Conservation (phyloP, 2,113 vertebrate genomes). For the Daphoenositta chrysoptera region DNA sequence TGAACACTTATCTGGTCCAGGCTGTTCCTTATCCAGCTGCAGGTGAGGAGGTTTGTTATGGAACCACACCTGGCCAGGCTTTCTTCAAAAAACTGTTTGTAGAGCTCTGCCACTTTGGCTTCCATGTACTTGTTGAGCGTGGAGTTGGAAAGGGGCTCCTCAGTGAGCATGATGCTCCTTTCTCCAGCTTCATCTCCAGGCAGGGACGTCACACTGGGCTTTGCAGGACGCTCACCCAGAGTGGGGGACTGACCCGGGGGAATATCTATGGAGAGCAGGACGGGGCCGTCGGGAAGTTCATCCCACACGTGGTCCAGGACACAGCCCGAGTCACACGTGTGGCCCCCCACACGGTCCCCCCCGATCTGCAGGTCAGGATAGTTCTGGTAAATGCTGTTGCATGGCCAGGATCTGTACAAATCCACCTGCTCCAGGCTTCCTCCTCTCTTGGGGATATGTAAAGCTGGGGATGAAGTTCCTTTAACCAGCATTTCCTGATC, state of each 20-base stretch:
- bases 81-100: constrained; percentile 86
- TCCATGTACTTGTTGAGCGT: constrained; percentile 85
- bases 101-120: constrained; percentile 84
- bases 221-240: background rate
- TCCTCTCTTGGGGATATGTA: constrained; percentile 63
- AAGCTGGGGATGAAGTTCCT: background rate
- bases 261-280: constrained; percentile 69
- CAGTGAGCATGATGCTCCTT: constrained; percentile 62
- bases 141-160: constrained; percentile 84
- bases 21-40: constrained; percentile 72
- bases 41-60: constrained; percentile 73
- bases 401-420: constrained; percentile 67
- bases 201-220: background rate
- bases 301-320: constrained; percentile 37
- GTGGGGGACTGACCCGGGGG: background rate
- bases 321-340: constrained; percentile 53
- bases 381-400: constrained; percentile 76
- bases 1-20: constrained; percentile 68
- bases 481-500: background rate
- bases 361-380: constrained; percentile 81
- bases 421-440: background rate
- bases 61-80: constrained; percentile 78
- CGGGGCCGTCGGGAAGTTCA: constrained; percentile 5
- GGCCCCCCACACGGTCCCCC: constrained; percentile 64
- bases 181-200: constrained; percentile 71